phyloP scores from a whole-genome alignment of 1,140 invertebrate genomes.

The Drosophila pseudoananassae region DNA sequence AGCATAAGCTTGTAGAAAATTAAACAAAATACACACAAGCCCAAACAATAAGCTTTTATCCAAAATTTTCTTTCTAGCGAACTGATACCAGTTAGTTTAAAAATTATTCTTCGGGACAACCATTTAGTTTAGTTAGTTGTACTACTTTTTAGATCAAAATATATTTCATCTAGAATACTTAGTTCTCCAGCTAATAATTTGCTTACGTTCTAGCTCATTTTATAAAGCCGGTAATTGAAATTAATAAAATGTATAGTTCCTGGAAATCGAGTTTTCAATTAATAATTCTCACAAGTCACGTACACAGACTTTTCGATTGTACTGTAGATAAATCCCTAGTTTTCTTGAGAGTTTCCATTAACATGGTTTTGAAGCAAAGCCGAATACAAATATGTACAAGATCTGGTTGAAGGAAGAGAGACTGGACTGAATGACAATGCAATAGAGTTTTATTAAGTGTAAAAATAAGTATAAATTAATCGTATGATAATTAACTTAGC shows the following conservation, averaged over 20 bases:
- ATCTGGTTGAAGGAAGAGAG: slow-evolving; percentile 27
- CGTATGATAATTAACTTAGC: slow-evolving; percentile 65
- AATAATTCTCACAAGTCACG: slow-evolving; percentile 32
- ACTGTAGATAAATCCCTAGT: slow-evolving; percentile 34
- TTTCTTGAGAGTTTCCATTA: slow-evolving; percentile 11
- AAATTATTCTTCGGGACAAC: slow-evolving; percentile 44
- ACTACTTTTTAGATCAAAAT: slow-evolving; percentile 15
- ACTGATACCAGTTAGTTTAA: slow-evolving; percentile 56
- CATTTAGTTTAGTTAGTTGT: slow-evolving; percentile 38
- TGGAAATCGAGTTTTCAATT: background rate
- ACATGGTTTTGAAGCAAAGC: slow-evolving; percentile 24
- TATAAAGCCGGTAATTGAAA: background rate
- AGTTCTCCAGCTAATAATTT: background rate
- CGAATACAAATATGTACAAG: slow-evolving; percentile 26
- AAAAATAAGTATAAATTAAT: slow-evolving; percentile 67
- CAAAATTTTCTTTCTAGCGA: slow-evolving; percentile 34
- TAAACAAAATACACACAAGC: background rate
- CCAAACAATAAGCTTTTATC: background rate
- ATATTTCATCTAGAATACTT: slow-evolving; percentile 4
- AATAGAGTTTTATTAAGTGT: slow-evolving; percentile 51
- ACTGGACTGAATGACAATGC: slow-evolving; percentile 30
- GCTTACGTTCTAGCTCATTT: too few species aligned
- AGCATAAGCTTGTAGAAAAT: background rate
- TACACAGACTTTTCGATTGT: slow-evolving; percentile 25
- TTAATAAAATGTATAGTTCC: background rate